Base-by-base conservation (phyloP, 2,888 invertebrate genomes). In the Chaetoderma sp. region DNA sequence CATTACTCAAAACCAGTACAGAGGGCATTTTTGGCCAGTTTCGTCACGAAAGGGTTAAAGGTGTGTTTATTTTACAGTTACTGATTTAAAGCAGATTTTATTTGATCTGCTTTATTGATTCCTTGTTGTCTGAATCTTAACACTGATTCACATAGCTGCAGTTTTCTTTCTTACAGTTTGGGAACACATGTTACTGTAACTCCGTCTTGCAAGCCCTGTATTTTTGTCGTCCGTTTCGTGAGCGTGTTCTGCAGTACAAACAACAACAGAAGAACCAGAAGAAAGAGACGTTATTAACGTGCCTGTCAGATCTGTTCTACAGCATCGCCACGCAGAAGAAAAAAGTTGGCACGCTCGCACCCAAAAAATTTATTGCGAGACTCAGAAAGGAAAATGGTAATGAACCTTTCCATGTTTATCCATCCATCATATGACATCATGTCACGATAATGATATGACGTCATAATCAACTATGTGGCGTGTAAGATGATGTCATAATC, bases 301-400 rank as follows among this genome's bases (percentile, higher is more conserved):
- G 99, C 88, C 90, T 99, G 75, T 98, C 98, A 68, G 99, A 99
- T 89, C 89, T 99, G 70, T 99, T 99, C 89, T 95, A 98, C 89
- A 97, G 94, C 87, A 99, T 99, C 86, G 98, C 98, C 44, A 98
- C 98, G n/a, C 99, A 99, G 86, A 99, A 99, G 90, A 98, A 98
- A 87, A 96, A 98, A 91, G 89, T 98, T 64, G 99, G 99, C 65
- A 98, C 98, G 27, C 96, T 99, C 85, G 98, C 99, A 59, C 99
- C 99, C 76, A 99, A 99, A 89, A 97, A 99, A 87, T 99, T 99
- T 88, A 98, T 99, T 84, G 96, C 98, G 74, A 92, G 98, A 81
- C 89, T 99, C 85, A 92, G 98, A 81, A 98, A 98, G 89, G 98
- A 99, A 89, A 99, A 99, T 90, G 96, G 95, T 94, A 80, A 80